A percentile compares a stretch with the other conserved stretches of the same genome.
Evolutionary conservation across 2,113 vertebrate genomes (phyloP).

Genomic region (Leucosticte australis): DNA sequence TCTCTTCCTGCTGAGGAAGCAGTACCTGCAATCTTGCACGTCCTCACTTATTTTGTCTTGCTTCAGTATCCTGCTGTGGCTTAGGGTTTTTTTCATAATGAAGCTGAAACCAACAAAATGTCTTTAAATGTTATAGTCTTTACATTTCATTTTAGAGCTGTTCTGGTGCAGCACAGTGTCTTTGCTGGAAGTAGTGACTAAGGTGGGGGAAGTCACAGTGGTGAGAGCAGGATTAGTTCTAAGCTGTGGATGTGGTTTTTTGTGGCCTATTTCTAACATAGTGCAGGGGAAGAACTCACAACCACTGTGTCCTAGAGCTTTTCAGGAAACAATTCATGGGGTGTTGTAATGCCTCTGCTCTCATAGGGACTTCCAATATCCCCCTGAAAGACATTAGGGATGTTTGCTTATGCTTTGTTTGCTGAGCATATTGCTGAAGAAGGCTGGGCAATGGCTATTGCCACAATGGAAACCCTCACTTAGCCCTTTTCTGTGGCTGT

Average conservation of each 20-base stretch:
- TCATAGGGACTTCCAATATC: fast-evolving
- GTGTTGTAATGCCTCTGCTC: background rate
- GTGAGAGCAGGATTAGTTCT: background rate
- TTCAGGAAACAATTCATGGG: background rate
- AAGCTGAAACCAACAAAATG: background rate
- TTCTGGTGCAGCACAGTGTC: background rate
- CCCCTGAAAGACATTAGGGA: background rate
- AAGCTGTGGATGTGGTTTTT: background rate
- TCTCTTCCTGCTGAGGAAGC: background rate
- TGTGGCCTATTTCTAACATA: background rate
- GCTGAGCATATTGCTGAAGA: background rate
- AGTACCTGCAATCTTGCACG: background rate
- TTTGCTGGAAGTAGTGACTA: background rate
- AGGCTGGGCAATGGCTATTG: background rate
- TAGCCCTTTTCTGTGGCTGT: background rate
- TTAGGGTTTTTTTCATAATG: background rate
- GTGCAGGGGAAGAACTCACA: background rate
- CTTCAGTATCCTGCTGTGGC: background rate
- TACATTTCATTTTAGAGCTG: background rate
- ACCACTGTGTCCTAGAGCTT: background rate
- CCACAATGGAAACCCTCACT: background rate
- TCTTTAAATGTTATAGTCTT: background rate
- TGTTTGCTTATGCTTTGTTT: background rate
- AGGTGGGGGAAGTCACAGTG: background rate
- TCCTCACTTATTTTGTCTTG: background rate